Evolutionary conservation across 2,113 vertebrate genomes (phyloP), one percentile per base, ranked within the genome.

Genomic region (Solea senegalensis): DNA sequence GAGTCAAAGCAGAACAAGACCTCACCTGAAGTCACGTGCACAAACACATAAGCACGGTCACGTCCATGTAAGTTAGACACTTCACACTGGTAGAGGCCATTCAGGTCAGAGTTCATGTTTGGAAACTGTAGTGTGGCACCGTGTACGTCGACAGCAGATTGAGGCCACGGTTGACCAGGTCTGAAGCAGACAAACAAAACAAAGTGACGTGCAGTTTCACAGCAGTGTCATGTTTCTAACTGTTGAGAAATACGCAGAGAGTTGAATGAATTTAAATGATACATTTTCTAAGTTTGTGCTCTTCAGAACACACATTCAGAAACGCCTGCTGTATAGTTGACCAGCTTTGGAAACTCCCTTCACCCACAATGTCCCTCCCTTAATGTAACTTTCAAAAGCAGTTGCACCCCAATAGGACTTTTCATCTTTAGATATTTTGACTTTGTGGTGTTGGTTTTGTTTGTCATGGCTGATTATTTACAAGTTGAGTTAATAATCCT

Each of bases 21-120:
- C 65, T 84, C 21, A 88, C 78, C 76, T 81, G 62, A 15, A 27
- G 0, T 0, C 6, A 72, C 1, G 14, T 74, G 21, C n/a, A 88
- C 3, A 13, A 57, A 68, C 1, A 88, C 21, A 1, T 14, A 0
- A 1, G 9, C 10, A 1, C 0, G 1, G 13, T 5, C 50, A 0
- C 0, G 65, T 50, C 89, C 90, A 4, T 80, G 46, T 0, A 0
- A 0, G 41, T 91, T 91, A 0, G 39, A 27, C 8, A 85, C 87
- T 10, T 82, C 50, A 68, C 92, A 92, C 21, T 69, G 21, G 45
- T 90, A 91, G 6, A 89, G 6, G 27, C 89, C 91, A 41, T 49
- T 81, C 14, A 88, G 46, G 5, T 81, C 52, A 21, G 49, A 4
- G 1, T 43, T 52, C 5, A 10, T 28, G 4, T 6, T 71, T 11